Evolutionary conservation across 2,113 vertebrate species (phyloP), one percentile per base, ranked within the genome.

Genomic region (Sphaerodactylus townsendi): DNA sequence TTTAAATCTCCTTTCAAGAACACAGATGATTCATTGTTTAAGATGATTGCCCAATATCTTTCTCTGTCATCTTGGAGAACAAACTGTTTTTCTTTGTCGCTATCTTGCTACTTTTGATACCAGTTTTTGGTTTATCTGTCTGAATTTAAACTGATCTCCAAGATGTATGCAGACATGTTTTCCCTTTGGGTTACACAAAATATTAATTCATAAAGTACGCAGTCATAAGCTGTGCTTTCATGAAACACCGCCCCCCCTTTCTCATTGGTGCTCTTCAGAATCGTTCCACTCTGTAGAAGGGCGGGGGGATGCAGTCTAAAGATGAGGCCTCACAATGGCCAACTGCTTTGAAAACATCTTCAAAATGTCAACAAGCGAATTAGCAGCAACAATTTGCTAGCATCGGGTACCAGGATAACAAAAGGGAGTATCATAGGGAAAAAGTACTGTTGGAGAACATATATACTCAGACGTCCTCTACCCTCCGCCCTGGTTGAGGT

Each of bases 31-130:
- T 91, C 89, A 83, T 92, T 93, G 86, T 89, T 91, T 89, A 93
- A 92, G 80, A 90, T 92, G 88, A 94, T 92, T 90, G 93, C 91
- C 92, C 91, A 93, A 87, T 94, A 94, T 44, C 81, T 72, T 77
- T 87, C 85, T 83, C 91, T 93, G 78, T 95, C 94, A 89, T 74
- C 85, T 87, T 85, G 85, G n/a, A 80, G 90, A 78, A 82, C 83
- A 79, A 90, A 90, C 88, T 94, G 85, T 91, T 86, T 86, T 83
- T 56, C 77, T 92, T 91, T 92, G 81, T 87, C 82, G 86, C 86
- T 79, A 86, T 72, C 89, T 80, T 89, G 88, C 86, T 85, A 88
- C 77, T 37, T 90, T 92, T 82, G 88, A 89, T 88, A 91, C 93
- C 88, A 87, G 56, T 46, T 76, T 85, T 71, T 91, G 80, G 73